Conservation (phyloP, 2,797 vertebrate species). For the Momotus momota region DNA sequence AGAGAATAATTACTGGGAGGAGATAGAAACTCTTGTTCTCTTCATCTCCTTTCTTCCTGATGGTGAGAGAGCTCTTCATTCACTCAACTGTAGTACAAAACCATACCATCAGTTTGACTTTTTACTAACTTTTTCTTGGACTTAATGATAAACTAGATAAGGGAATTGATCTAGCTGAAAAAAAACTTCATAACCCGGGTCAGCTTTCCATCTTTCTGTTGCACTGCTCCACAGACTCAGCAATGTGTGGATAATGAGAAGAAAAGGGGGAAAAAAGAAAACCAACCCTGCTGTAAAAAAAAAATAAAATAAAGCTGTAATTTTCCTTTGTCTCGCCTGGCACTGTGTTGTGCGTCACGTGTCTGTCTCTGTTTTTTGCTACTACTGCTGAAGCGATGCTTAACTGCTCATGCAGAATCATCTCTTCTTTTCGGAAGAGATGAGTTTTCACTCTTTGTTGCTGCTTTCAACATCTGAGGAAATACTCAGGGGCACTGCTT, state of each 20-base stretch:
- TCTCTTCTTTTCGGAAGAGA: slow-evolving; percentile 1
- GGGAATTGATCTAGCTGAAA: slow-evolving; percentile 2
- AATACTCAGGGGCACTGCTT: not conserved
- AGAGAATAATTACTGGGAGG: not conserved
- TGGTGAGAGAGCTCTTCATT: not conserved
- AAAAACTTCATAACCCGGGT: not conserved
- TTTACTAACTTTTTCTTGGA: not conserved
- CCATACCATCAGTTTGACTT: not conserved
- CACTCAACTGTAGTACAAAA: not conserved
- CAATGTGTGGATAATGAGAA: not conserved
- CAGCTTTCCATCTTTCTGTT: not conserved
- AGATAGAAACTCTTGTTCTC: not conserved
- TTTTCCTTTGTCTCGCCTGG: not conserved
- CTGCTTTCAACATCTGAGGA: not conserved
- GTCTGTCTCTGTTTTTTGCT: not conserved
- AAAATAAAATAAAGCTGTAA: not conserved
- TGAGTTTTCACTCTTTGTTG: not conserved
- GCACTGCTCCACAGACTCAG: not conserved
- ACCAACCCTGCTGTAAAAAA: not conserved
- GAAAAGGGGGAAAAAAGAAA: not conserved
- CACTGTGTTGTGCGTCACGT: not conserved
- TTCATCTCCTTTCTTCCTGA: not conserved
- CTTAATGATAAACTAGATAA: not conserved
- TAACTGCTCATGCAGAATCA: not conserved
- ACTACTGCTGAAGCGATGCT: not conserved